These are phyloP conservation scores for Xiphorhynchus erythropygius DNA, from an alignment of 2,797 vertebrate species.

Conservation along the genomic window DNA sequence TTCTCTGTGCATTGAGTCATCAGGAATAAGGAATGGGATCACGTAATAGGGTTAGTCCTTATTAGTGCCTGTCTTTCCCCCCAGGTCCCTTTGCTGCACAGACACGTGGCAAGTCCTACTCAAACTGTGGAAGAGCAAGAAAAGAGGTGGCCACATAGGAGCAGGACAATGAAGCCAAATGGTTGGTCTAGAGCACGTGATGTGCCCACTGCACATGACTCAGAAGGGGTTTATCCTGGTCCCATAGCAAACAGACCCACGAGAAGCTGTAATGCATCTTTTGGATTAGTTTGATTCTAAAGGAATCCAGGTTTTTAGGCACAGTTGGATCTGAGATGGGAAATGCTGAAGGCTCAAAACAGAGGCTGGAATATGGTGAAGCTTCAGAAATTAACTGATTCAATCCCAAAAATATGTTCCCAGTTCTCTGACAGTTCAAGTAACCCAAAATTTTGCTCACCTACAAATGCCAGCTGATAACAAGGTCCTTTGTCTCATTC, in stretches of 20 bases:
- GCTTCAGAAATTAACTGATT: neutral
- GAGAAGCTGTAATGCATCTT: neutral
- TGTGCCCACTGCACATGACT: neutral
- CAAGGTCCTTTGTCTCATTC: neutral
- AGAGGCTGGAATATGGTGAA: neutral
- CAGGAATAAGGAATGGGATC: neutral
- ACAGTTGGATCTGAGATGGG: neutral
- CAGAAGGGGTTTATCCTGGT: neutral
- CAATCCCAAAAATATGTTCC: neutral
- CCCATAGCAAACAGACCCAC: rapidly evolving
- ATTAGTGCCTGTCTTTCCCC: neutral
- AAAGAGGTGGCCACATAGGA: neutral
- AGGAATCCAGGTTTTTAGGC: neutral
- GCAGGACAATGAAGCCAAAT: neutral
- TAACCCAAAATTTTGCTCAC: rapidly evolving
- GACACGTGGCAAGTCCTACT: rapidly evolving
- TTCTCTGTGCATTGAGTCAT: neutral
- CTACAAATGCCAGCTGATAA: neutral
- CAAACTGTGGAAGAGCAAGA: neutral
- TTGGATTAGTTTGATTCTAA: neutral
- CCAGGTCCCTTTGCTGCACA: neutral
- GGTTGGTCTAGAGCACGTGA: neutral
- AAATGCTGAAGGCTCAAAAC: neutral
- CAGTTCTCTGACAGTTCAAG: neutral
- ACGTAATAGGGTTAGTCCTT: neutral